Evolutionary conservation across 1,140 invertebrate genomes (phyloP), one percentile per base, ranked within the genome.

Genomic region (Heliconius himera): DNA sequence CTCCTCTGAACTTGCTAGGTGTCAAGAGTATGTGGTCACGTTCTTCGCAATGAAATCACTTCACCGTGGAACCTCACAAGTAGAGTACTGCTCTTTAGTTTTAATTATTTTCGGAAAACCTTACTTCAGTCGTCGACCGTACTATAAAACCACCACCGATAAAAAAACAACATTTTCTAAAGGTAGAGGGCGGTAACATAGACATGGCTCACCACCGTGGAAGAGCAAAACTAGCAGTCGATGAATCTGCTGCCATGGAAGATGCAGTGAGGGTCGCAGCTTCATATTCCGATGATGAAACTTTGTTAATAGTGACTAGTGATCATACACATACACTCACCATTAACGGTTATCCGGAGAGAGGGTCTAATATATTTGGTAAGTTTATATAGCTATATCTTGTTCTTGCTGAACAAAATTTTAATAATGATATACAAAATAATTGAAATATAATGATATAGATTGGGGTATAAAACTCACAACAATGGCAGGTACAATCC

Each of bases 171-270:
- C 49, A 20, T 20, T 51, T 51, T 18, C 18, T 20, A 71, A 71
- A 72, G 96, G 96, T 98, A 3, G 97, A 98, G 95, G 97, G 97
- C 41, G 97, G 97, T 9, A 95, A 97, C 72, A 99, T 99, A 60
- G 98, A 99, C 91, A 96, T 97, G 83, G 98, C 97, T 1, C 98
- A 99, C 92, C 98, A 99, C 93, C 94, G 96, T 33, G 97, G 97
- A 0, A 95, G 96, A 54, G 98, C 98, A 0, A 95, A 96, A 71
- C 96, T 96, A 81, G 98, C 98, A 1, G 90, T 99, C 1, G 93
- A 96, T 71, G 98, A 99, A 93, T 96, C 97, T 0, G 89, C 97
- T 0, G 96, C 96, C 20, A 96, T 99, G 74, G 97, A 98, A 70
- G 96, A 97, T 54, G 97, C 98, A 0, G 96, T 99, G 33, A 94